These are phyloP conservation scores for Dolichotis patagonum DNA, from an alignment of 2,113 vertebrate species.

Conservation along the genomic window DNA sequence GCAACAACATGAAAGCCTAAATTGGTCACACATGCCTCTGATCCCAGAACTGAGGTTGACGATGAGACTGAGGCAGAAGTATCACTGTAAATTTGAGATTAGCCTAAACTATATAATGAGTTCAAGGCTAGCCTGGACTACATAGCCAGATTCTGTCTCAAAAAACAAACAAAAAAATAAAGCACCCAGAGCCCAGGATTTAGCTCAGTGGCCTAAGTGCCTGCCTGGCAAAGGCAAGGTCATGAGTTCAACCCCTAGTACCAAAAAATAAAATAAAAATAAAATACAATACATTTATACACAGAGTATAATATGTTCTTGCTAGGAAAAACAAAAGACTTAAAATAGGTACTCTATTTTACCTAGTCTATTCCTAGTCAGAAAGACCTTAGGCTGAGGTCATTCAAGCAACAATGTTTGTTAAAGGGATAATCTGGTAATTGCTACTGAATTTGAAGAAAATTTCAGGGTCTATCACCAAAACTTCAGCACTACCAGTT, in stretches of 20 bases:
- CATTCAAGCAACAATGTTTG: not conserved
- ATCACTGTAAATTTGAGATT: not conserved
- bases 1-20: not conserved
- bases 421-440: constrained; percentile 30
- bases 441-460: not conserved
- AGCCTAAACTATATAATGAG: not conserved
- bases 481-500: not conserved
- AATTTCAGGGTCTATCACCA: constrained; percentile 49
- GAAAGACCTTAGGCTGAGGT: not conserved
- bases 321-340: not conserved
- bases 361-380: not conserved
- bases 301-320: not conserved
- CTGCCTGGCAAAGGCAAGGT: too few relatives aligned
- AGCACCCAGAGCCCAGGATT: not conserved
- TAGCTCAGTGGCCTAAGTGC: too few relatives aligned
- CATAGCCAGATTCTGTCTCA: not conserved
- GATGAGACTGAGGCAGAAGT: not conserved
- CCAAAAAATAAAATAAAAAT: too few relatives aligned
- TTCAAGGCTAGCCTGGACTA: not conserved
- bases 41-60: not conserved
- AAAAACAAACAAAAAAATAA: not conserved
- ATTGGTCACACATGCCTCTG: not conserved
- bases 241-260: too few relatives aligned
- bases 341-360: constrained; percentile 51
- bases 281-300: too few relatives aligned